Conservation (phyloP, 2,113 vertebrate species). For the Marmota monax region DNA sequence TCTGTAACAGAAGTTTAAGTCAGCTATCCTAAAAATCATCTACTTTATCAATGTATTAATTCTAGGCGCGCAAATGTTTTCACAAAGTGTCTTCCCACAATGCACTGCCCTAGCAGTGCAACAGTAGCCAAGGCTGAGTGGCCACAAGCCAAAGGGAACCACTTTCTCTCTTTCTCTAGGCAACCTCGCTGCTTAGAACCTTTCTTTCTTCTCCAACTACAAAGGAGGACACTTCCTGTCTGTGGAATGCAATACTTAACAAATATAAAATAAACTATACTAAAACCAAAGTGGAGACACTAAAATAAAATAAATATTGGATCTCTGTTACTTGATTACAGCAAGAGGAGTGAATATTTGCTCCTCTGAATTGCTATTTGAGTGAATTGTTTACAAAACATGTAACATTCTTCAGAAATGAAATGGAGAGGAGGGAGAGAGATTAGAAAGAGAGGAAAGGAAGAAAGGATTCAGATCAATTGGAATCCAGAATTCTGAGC, state of each 20-base stretch:
- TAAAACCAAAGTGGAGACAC: not conserved
- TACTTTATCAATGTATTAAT: not conserved
- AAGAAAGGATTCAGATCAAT: not conserved
- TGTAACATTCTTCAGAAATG: slow-evolving; percentile 3
- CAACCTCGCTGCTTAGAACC: not conserved
- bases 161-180: not conserved
- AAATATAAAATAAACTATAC: not conserved
- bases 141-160: not conserved
- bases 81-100: not conserved
- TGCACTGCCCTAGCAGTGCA: not conserved
- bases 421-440: not conserved
- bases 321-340: not conserved
- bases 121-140: not conserved
- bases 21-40: not conserved
- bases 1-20: not conserved
- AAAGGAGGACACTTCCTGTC: not conserved
- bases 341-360: not conserved
- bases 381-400: slow-evolving; percentile 14
- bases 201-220: rapidly evolving
- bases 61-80: slow-evolving; percentile 5
- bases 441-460: not conserved
- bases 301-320: not conserved
- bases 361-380: slow-evolving; percentile 51
- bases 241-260: not conserved
- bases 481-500: not conserved